phyloP scores from a whole-genome alignment of 2,113 vertebrate genomes.

The Peromyscus leucopus region DNA sequence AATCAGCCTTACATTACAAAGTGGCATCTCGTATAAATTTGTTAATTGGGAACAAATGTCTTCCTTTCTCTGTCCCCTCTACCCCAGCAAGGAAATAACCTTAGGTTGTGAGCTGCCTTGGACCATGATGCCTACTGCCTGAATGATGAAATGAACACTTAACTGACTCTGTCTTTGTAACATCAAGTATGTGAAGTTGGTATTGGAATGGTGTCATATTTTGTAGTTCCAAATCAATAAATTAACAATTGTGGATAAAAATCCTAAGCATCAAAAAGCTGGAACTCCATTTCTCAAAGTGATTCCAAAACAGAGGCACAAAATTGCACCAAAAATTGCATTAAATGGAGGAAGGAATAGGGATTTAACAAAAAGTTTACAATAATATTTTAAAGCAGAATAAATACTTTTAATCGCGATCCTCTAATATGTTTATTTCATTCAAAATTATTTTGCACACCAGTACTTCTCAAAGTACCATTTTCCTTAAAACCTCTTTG shows the following conservation, averaged over 20 bases:
- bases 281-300: not conserved
- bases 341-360: not conserved
- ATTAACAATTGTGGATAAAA: not conserved
- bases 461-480: not conserved
- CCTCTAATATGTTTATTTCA: not conserved
- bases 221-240: not conserved
- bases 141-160: not conserved
- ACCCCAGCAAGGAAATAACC: not conserved
- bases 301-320: not conserved
- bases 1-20: not conserved
- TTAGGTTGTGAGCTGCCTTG: not conserved
- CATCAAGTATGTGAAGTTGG: not conserved
- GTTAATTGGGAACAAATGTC: not conserved
- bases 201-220: not conserved
- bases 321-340: not conserved
- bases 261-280: not conserved
- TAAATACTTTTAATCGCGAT: not conserved
- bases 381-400: not conserved
- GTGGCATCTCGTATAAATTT: not conserved
- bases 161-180: conserved; percentile 15
- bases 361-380: not conserved
- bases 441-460: not conserved
- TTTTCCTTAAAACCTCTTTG: not conserved
- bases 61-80: not conserved
- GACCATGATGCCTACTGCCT: not conserved